phyloP scores from a whole-genome alignment of 2,888 invertebrate species.

The Leucophenga montana region DNA sequence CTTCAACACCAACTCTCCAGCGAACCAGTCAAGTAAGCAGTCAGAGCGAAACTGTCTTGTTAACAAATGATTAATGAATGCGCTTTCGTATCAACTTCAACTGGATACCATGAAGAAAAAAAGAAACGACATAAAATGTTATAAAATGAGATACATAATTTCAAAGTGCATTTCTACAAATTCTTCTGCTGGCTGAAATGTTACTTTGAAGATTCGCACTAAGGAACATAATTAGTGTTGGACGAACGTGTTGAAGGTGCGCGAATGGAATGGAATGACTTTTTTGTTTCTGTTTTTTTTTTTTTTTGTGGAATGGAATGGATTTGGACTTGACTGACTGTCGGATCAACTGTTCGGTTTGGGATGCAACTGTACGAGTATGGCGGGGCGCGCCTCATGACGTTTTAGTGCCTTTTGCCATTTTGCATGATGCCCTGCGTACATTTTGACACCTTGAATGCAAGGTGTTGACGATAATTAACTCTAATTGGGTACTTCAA shows the following conservation, averaged over 20 bases:
- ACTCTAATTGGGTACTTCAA: constrained; percentile 49
- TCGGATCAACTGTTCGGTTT: too few relatives aligned
- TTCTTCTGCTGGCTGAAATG: constrained; percentile 16
- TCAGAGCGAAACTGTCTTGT: constrained; percentile 44
- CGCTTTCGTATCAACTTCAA: constrained; percentile 59
- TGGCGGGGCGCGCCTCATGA: neutral
- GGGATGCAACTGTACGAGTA: too few relatives aligned
- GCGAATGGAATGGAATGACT: constrained; percentile 9
- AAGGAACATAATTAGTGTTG: constrained; percentile 53
- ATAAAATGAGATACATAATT: constrained; percentile 23
- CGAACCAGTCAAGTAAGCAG: too few relatives aligned
- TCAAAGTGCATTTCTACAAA: constrained; percentile 55
- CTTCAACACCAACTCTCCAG: too few relatives aligned
- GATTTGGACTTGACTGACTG: neutral
- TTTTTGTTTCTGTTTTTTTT: too few relatives aligned
- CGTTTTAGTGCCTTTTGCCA: constrained; percentile 56
- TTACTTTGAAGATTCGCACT: constrained; percentile 29
- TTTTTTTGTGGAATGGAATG: too few relatives aligned
- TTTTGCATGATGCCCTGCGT: constrained; percentile 62
- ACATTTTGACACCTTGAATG: constrained; percentile 61
- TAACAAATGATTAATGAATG: constrained; percentile 65
- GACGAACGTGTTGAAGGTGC: constrained; percentile 27
- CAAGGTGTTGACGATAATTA: constrained; percentile 67
- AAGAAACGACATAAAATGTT: neutral
- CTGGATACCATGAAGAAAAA: constrained; percentile 34